Base-by-base conservation (phyloP, 2,888 invertebrate genomes). In the Hypsopygia costalis region DNA sequence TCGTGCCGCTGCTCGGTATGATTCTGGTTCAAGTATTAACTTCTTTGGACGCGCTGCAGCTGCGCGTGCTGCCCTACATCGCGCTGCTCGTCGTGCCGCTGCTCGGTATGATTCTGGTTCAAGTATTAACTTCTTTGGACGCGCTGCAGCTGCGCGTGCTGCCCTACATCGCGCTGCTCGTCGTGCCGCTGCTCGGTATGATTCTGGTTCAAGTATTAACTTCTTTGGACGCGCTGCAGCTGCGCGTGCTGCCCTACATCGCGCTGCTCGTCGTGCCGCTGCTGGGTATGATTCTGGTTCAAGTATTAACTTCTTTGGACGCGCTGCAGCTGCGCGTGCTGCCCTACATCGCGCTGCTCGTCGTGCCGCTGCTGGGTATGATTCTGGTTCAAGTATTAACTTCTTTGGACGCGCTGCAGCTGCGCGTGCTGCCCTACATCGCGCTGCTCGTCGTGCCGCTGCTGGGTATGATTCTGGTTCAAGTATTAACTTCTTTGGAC, bases 31-130 rank as follows among this genome's bases (percentile, higher is more conserved):
- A n/a, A n/a, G n/a, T n/a, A n/a, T n/a, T n/a, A n/a, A n/a, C n/a
- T n/a, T n/a, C n/a, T n/a, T n/a, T 98, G 7, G 97, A 98, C 48
- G 92, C 92, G 48, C 82, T 98, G 49, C 95, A 96, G 55, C 92
- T 98, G 43, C 91, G 93, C 44, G 92, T 98, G 41, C 94, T 98
- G 51, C 98, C 98, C 0, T 98, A 96, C 73, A 95, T 97, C 35
- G 97, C 97, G 34, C 86, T 98, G 32, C 91, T 98, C 38, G 94
- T 98, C 60, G 94, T 98, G 48, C 98, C 98, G 0, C 85, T 98
- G 37, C 87, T 99, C n/a, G 95, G 94, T 90, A 16, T 16, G 16
- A 16, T 16, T 16, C 4, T n/a, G n/a, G n/a, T n/a, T n/a, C n/a
- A n/a, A n/a, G n/a, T n/a, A n/a, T n/a, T n/a, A n/a, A n/a, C n/a